phyloP scores from a whole-genome alignment of 2,888 invertebrate genomes.

The Polyommatus iphigenia region DNA sequence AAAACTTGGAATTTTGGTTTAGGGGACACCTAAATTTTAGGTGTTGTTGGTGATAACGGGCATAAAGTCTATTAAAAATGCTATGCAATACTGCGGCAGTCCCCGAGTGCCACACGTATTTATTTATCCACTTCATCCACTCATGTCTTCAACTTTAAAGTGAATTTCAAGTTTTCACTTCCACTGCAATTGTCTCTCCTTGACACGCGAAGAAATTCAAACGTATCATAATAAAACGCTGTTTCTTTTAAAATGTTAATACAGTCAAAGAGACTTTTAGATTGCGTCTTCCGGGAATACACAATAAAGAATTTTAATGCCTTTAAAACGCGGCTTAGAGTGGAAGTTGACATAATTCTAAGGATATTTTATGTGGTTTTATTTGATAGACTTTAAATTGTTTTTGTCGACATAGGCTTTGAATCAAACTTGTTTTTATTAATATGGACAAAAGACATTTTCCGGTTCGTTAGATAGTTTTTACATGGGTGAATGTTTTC shows the following conservation, averaged over 20 bases:
- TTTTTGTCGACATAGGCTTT: too few species aligned
- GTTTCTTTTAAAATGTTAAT: slow-evolving; percentile 10
- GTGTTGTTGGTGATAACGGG: too few species aligned
- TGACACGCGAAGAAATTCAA: slow-evolving; percentile 13
- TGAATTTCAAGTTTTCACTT: slow-evolving; percentile 17
- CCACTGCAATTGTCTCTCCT: background rate
- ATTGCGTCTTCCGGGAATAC: slow-evolving; percentile 13
- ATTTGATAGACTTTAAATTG: background rate
- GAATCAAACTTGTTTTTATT: too few species aligned
- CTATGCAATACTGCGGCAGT: too few species aligned
- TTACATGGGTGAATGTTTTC: too few species aligned
- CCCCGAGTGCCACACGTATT: too few species aligned
- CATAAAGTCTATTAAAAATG: too few species aligned
- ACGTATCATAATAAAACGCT: background rate
- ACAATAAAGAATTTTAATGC: background rate
- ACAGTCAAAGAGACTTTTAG: slow-evolving; percentile 31
- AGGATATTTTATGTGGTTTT: background rate
- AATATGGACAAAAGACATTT: too few species aligned
- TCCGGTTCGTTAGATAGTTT: too few species aligned
- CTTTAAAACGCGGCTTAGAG: background rate
- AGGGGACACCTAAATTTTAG: too few species aligned
- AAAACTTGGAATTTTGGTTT: too few species aligned
- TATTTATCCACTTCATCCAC: too few species aligned
- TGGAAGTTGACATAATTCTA: background rate
- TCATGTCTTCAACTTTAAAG: background rate